Evolutionary conservation across 2,797 vertebrate species (phyloP).

Genomic region (Diplodus puntazzo): DNA sequence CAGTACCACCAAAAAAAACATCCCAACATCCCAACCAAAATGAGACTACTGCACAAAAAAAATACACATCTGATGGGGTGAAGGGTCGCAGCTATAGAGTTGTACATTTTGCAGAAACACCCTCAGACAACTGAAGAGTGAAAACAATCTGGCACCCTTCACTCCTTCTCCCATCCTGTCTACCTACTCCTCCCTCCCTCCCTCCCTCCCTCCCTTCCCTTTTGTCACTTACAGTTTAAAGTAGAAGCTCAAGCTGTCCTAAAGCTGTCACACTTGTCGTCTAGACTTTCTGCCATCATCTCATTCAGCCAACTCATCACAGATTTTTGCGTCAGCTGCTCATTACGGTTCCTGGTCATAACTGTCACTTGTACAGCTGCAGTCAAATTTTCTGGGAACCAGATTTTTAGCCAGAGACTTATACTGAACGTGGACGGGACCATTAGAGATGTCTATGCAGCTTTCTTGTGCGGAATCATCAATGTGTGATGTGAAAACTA

Average conservation of each 20-base stretch:
- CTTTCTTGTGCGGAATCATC: neutral
- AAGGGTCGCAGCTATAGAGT: slow-evolving; percentile 3
- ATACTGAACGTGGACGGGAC: neutral
- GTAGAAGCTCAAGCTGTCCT: slow-evolving; percentile 36
- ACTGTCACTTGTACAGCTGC: slow-evolving; percentile 15
- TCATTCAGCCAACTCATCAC: slow-evolving; percentile 10
- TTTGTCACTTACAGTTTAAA: slow-evolving; percentile 26
- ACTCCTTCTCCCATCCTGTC: slow-evolving; percentile 35
- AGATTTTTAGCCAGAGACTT: neutral
- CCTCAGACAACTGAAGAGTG: neutral
- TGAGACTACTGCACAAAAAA: neutral
- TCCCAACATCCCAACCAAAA: neutral
- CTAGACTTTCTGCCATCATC: slow-evolving; percentile 16
- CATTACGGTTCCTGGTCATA: slow-evolving; percentile 1
- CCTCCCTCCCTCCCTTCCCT: slow-evolving; percentile 6
- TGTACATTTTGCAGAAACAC: slow-evolving; percentile 19
- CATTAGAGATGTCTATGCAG: slow-evolving; percentile 2
- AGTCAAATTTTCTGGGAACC: neutral
- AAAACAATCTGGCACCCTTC: slow-evolving; percentile 30
- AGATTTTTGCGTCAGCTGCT: slow-evolving; percentile 20
- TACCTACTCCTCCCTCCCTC: slow-evolving; percentile 21
- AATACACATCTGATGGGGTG: slow-evolving; percentile 2
- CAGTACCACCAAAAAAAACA: neutral
- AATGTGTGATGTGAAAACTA: no score
- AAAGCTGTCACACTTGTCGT: slow-evolving; percentile 41